These are phyloP conservation scores for Lasioglossum lativentre DNA, from an alignment of 2,888 invertebrate genomes.

Conservation along the genomic window DNA sequence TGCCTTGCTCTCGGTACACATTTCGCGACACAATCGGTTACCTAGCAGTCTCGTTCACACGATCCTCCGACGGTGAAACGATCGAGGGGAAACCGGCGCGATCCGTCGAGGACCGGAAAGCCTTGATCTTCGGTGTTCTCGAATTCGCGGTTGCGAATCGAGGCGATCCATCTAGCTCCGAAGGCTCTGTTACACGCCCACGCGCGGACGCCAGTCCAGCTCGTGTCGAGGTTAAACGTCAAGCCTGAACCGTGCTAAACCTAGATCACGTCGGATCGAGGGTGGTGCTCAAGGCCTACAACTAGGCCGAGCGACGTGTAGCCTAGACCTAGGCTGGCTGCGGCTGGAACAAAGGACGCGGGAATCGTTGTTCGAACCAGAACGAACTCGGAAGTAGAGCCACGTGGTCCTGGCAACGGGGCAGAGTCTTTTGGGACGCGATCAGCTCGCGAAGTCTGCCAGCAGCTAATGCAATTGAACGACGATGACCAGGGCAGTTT, in stretches of 20 bases:
- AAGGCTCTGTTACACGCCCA: slow-evolving; percentile 11
- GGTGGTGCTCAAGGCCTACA: not conserved
- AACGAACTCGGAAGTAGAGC: slow-evolving; percentile 18
- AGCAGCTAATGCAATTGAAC: no score
- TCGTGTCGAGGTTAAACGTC: slow-evolving; percentile 12
- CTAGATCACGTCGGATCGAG: slow-evolving; percentile 7
- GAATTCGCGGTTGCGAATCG: slow-evolving; percentile 15
- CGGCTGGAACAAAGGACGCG: not conserved
- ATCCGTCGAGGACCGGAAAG: not conserved
- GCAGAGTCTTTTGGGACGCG: no score
- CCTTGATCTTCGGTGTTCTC: slow-evolving; percentile 20
- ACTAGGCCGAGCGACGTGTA: not conserved
- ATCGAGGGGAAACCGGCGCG: not conserved
- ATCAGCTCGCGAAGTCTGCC: no score
- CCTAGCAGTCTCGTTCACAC: slow-evolving; percentile 3
- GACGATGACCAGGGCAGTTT: no score
- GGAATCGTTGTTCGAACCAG: slow-evolving; percentile 18
- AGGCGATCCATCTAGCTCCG: slow-evolving; percentile 23
- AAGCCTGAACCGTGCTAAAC: not conserved
- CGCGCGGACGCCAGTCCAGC: slow-evolving; percentile 7
- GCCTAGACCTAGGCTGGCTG: not conserved
- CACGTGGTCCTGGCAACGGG: slow-evolving; percentile 14
- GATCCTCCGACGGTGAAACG: not conserved
- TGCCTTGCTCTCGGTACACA: not conserved
- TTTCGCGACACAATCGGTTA: slow-evolving; percentile 5